Evolutionary conservation across 2,888 invertebrate genomes (phyloP).

Genomic region (Drosophila crucigera): DNA sequence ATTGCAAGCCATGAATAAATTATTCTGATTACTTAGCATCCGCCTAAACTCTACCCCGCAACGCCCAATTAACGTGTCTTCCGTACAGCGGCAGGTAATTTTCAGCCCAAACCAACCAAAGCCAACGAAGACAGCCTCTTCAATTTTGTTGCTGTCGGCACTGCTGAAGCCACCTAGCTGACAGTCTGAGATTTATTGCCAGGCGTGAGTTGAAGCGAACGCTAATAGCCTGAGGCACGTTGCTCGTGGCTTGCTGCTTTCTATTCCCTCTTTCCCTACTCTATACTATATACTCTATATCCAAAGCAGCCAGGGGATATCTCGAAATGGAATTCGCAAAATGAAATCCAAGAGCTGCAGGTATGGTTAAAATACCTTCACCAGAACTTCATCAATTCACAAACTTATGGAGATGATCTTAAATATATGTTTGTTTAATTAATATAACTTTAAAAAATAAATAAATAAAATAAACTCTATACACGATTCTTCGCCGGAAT

Average conservation of each 20-base stretch:
- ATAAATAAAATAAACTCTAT: neutral
- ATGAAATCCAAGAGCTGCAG: neutral
- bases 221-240: conserved; percentile 57
- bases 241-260: conserved; percentile 27
- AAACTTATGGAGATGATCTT: neutral
- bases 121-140: conserved; percentile 19
- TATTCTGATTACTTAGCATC: conserved; percentile 55
- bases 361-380: neutral
- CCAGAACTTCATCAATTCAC: neutral
- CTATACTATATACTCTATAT: conserved; percentile 16
- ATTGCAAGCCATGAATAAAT: conserved; percentile 46
- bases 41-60: neutral
- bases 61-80: conserved; percentile 55
- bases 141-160: conserved; percentile 34
- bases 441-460: neutral
- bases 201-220: conserved; percentile 50
- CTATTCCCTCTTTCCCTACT: conserved; percentile 5
- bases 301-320: neutral
- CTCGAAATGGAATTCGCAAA: neutral
- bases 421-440: neutral
- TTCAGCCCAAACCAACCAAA: conserved; percentile 28
- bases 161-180: conserved; percentile 49
- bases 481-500: neutral
- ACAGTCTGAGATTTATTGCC: conserved; percentile 73
- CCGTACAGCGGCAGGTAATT: conserved; percentile 55